phyloP scores from a whole-genome alignment of 2,113 vertebrate genomes.

The Nibea coibor region DNA sequence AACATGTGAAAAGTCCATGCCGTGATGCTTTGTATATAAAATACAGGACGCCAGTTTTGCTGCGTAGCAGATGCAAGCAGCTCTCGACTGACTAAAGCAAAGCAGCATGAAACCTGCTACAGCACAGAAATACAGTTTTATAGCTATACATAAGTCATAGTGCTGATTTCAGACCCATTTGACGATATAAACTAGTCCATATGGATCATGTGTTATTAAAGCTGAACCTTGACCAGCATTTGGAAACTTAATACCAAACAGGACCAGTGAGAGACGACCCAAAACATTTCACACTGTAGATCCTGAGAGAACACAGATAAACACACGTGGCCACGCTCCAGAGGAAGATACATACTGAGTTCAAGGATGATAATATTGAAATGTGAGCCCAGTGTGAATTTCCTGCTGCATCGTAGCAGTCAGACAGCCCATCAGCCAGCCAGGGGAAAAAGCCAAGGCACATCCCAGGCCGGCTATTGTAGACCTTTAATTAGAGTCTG shows the following conservation, averaged over 20 bases:
- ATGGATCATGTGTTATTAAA: constrained; percentile 3
- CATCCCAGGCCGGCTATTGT: constrained; percentile 57
- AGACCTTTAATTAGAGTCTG: constrained; percentile 65
- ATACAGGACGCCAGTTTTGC: neutral
- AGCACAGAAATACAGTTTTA: neutral
- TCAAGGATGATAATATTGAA: constrained; percentile 18
- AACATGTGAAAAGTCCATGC: neutral
- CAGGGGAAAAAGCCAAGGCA: constrained; percentile 23
- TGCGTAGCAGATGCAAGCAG: neutral
- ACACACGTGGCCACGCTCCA: neutral
- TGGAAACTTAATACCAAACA: neutral
- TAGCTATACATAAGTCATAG: neutral
- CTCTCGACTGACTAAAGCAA: neutral
- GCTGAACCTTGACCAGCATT: neutral
- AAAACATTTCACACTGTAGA: constrained; percentile 14
- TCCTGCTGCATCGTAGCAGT: constrained; percentile 12
- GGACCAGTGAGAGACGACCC: neutral
- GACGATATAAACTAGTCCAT: constrained; percentile 7
- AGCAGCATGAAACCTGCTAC: neutral
- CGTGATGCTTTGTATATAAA: neutral
- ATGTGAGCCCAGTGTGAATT: constrained; percentile 19
- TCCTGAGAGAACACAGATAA: constrained; percentile 35
- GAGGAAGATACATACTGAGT: constrained; percentile 7
- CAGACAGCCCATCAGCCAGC: constrained; percentile 28
- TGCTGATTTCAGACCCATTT: constrained; percentile 14